phyloP scores from a whole-genome alignment of 2,797 vertebrate genomes.

The Pseudomugil gertrudae region DNA sequence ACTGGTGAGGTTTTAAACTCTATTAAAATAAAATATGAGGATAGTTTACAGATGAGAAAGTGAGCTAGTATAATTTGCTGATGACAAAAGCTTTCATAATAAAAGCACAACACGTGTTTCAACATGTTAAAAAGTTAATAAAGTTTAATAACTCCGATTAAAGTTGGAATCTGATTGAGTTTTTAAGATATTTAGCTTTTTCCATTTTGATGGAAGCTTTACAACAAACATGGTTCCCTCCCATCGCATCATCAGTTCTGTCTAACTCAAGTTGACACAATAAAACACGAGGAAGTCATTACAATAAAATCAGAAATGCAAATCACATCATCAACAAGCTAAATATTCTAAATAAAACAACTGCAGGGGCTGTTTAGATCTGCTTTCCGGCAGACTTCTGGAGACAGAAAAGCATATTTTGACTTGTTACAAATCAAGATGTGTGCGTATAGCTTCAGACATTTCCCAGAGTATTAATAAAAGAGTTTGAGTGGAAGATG shows the following conservation, averaged over 20 bases:
- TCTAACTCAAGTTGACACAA: constrained; percentile 28
- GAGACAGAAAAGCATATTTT: constrained; percentile 27
- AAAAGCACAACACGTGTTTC: no score
- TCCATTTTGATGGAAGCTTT: constrained; percentile 17
- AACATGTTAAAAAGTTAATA: background rate
- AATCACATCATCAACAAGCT: constrained; percentile 46
- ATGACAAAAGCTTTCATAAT: background rate
- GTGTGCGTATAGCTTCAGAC: constrained; percentile 23
- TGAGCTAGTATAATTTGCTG: no score
- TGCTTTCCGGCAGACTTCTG: constrained; percentile 5
- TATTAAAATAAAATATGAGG: background rate
- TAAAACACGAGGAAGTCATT: constrained; percentile 43
- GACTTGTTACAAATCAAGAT: constrained; percentile 41
- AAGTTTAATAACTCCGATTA: background rate
- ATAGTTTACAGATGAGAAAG: background rate
- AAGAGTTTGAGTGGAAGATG: constrained; percentile 18
- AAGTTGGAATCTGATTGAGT: no score
- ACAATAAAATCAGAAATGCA: constrained; percentile 43
- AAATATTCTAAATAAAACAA: constrained; percentile 37
- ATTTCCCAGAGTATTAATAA: constrained; percentile 44
- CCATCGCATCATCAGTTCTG: constrained; percentile 5
- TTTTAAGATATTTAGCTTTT: background rate
- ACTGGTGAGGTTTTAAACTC: background rate
- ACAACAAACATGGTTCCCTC: constrained; percentile 25
- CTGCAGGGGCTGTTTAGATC: constrained; percentile 24